Evolutionary conservation across 2,888 invertebrate species (phyloP).

Genomic region (Kuschelorhynchus macadamiae): DNA sequence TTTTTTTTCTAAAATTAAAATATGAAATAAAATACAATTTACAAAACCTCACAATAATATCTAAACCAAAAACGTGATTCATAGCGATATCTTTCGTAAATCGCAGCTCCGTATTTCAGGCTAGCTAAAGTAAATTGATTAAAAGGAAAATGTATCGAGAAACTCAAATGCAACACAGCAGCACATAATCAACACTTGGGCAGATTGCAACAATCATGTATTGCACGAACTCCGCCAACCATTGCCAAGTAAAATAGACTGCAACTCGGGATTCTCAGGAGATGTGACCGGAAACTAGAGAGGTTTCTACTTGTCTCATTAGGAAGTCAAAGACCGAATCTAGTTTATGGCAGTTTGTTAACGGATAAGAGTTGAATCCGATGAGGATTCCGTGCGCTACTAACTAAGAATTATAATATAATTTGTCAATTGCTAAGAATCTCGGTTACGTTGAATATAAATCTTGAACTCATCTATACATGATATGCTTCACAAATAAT

Average conservation of each 20-base stretch:
- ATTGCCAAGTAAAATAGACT: conserved; percentile 58
- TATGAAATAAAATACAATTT: too few species aligned
- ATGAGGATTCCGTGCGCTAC: neutral
- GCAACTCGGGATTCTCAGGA: conserved; percentile 47
- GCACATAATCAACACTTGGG: conserved; percentile 40
- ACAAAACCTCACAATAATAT: too few species aligned
- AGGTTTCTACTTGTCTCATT: conserved; percentile 64
- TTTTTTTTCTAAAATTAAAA: too few species aligned
- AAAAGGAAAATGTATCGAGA: neutral
- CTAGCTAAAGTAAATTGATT: neutral
- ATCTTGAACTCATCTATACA: too few species aligned
- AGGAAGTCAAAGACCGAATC: conserved; percentile 64
- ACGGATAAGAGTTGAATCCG: conserved; percentile 49
- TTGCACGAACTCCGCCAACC: conserved; percentile 56
- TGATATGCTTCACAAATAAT: too few species aligned
- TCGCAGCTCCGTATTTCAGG: too few species aligned
- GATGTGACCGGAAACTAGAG: conserved; percentile 62
- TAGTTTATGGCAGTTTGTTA: conserved; percentile 62
- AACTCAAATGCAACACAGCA: conserved; percentile 14
- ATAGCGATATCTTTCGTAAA: too few species aligned
- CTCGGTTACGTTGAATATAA: too few species aligned
- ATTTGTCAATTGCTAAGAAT: too few species aligned
- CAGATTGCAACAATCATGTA: conserved; percentile 44
- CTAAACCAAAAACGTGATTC: too few species aligned
- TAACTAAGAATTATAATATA: neutral